Percentiles rank a stretch among this genome's conserved stretches.
phyloP scores from a whole-genome alignment of 2,888 invertebrate genomes.

The Papilio elwesi region DNA sequence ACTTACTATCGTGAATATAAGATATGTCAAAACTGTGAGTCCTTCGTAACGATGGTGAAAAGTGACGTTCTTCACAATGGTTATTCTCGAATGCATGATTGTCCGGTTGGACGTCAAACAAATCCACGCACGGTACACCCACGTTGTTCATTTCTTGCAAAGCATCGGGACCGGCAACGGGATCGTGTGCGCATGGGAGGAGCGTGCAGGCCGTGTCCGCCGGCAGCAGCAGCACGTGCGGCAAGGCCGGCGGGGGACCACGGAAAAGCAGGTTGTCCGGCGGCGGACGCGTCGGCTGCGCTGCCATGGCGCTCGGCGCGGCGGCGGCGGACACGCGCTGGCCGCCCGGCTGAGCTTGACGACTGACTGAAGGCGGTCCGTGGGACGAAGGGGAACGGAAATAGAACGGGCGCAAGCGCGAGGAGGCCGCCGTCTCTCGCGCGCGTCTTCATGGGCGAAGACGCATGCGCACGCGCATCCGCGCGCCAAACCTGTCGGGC shows the following conservation, averaged over 20 bases:
- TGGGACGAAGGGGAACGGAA: slow-evolving; percentile 83
- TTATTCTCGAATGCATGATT: slow-evolving; percentile 57
- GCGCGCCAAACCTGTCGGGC: slow-evolving; percentile 79
- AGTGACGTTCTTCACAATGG: slow-evolving; percentile 55
- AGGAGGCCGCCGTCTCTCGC: slow-evolving; percentile 83
- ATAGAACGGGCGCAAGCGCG: slow-evolving; percentile 83
- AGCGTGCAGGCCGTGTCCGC: slow-evolving; percentile 61
- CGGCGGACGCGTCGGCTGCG: slow-evolving; percentile 78
- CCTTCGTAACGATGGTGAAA: slow-evolving; percentile 66
- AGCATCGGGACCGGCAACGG: slow-evolving; percentile 64
- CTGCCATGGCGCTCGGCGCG: slow-evolving; percentile 79
- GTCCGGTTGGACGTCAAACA: slow-evolving; percentile 60
- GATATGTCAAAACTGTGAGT: slow-evolving; percentile 78
- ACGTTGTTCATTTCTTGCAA: slow-evolving; percentile 80
- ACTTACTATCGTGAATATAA: slow-evolving; percentile 65
- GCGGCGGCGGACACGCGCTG: slow-evolving; percentile 76
- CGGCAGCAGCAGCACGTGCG: slow-evolving; percentile 80
- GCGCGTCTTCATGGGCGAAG: slow-evolving; percentile 83
- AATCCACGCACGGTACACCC: slow-evolving; percentile 72
- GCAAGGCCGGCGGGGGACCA: slow-evolving; percentile 78
- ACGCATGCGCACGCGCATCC: slow-evolving; percentile 81
- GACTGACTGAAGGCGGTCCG: slow-evolving; percentile 82
- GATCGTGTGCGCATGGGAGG: slow-evolving; percentile 66
- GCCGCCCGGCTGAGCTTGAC: slow-evolving; percentile 80
- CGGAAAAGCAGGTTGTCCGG: slow-evolving; percentile 80